Conservation (phyloP, 2,888 invertebrate genomes). For the Euclidia mi region DNA sequence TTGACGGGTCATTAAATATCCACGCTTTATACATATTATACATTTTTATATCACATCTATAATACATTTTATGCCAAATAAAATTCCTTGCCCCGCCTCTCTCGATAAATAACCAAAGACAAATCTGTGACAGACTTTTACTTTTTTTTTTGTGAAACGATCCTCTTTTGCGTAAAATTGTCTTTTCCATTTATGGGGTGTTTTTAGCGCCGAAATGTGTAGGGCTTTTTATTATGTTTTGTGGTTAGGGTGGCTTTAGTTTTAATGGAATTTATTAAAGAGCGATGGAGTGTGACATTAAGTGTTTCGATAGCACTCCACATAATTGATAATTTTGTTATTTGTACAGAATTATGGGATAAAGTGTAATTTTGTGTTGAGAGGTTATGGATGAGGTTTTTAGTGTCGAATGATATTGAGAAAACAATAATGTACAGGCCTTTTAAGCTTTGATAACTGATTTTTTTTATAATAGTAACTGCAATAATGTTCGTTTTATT, state of each 20-base stretch:
- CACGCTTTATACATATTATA: constrained; percentile 87
- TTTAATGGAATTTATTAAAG: constrained; percentile 58
- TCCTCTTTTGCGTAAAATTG: constrained; percentile 73
- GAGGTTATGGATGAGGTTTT: neutral
- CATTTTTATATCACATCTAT: constrained; percentile 83
- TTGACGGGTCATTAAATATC: constrained; percentile 80
- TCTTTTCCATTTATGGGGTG: constrained; percentile 30
- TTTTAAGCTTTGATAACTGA: too few species aligned
- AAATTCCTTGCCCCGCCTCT: constrained; percentile 79
- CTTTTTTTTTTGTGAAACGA: constrained; percentile 22
- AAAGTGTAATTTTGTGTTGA: constrained; percentile 30
- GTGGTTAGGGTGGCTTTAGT: constrained; percentile 56
- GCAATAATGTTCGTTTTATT: too few species aligned
- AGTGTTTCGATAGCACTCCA: constrained; percentile 61
- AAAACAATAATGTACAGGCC: too few species aligned
- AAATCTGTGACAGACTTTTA: constrained; percentile 43
- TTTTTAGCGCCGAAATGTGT: constrained; percentile 61
- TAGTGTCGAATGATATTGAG: too few species aligned
- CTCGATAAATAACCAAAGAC: constrained; percentile 64
- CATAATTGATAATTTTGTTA: constrained; percentile 65
- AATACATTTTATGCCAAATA: constrained; percentile 87
- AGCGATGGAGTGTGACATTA: constrained; percentile 55
- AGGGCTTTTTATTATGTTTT: constrained; percentile 66
- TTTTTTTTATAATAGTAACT: too few species aligned
- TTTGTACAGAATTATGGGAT: constrained; percentile 29